Evolutionary conservation across 2,888 invertebrate genomes (phyloP).

Genomic region (Pandemis heparana): DNA sequence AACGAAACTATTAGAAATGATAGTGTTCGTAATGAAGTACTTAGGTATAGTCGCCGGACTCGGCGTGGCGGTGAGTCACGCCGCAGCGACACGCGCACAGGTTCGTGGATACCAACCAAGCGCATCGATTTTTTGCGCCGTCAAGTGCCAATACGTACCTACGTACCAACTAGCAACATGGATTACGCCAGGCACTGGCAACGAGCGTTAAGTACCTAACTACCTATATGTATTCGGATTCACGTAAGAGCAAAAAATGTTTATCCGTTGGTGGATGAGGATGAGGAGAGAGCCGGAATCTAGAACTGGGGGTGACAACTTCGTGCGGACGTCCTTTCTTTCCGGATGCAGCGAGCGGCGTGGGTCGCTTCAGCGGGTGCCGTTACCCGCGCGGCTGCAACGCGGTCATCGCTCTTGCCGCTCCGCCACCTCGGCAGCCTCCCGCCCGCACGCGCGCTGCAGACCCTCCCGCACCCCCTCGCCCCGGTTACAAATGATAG

Average conservation of each 20-base stretch:
- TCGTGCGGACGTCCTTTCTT: conserved; percentile 51
- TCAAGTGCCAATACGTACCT: conserved; percentile 5
- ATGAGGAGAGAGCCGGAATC: neutral
- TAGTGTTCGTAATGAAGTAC: conserved; percentile 3
- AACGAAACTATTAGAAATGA: neutral
- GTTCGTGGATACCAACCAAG: conserved; percentile 15
- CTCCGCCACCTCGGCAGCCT: conserved; percentile 65
- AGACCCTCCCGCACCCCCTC: conserved; percentile 37
- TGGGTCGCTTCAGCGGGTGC: conserved; percentile 60
- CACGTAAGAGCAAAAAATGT: neutral
- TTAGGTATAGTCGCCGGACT: neutral
- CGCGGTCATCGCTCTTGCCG: conserved; percentile 79
- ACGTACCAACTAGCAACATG: neutral
- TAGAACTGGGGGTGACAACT: neutral
- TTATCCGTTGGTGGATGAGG: neutral
- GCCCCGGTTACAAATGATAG: conserved; percentile 31
- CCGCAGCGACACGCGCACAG: conserved; percentile 17
- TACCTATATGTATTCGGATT: neutral
- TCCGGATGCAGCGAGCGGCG: conserved; percentile 55
- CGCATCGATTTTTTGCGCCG: conserved; percentile 24
- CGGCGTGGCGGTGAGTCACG: conserved; percentile 5
- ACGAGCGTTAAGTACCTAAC: neutral
- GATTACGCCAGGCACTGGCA: neutral
- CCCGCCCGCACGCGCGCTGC: conserved; percentile 44
- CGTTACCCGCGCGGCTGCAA: conserved; percentile 63